Conservation (phyloP, 2,888 invertebrate genomes). For the Perithous albicinctus region DNA sequence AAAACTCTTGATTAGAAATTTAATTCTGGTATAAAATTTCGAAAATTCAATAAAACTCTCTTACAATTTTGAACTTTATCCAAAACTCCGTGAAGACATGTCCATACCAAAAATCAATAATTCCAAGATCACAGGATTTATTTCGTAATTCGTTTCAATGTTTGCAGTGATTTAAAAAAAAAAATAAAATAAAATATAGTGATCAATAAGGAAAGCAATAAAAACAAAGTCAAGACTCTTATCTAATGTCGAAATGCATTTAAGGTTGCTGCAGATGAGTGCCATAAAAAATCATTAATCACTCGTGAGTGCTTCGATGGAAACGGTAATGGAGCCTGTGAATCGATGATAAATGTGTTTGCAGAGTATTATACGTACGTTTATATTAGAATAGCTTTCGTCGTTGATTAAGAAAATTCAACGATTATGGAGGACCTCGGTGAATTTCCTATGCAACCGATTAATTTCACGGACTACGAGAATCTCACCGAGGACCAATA, state of each 20-base stretch:
- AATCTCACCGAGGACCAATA: conserved; percentile 88
- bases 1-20: too few relatives aligned
- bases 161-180: background rate
- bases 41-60: too few relatives aligned
- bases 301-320: conserved; percentile 3
- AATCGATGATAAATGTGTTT: conserved; percentile 40
- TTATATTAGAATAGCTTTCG: background rate
- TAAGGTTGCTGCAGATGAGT: background rate
- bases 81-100: too few relatives aligned
- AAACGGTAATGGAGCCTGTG: conserved; percentile 18
- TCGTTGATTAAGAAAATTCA: background rate
- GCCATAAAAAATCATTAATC: conserved; percentile 8
- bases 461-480: conserved; percentile 83
- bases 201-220: background rate
- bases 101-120: too few relatives aligned
- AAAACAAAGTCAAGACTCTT: background rate
- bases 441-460: conserved; percentile 31
- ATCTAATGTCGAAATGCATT: background rate
- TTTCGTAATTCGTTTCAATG: too few relatives aligned
- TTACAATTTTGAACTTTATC: too few relatives aligned
- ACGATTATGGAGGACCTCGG: conserved; percentile 46
- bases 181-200: background rate
- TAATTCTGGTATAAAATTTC: too few relatives aligned
- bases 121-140: too few relatives aligned
- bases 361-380: too few relatives aligned